Percentiles rank a stretch among this genome's conserved stretches.
phyloP scores from a whole-genome alignment of 30 jellyfish, hydroid and myxozoan genomes.

The Turritopsis rubra region DNA sequence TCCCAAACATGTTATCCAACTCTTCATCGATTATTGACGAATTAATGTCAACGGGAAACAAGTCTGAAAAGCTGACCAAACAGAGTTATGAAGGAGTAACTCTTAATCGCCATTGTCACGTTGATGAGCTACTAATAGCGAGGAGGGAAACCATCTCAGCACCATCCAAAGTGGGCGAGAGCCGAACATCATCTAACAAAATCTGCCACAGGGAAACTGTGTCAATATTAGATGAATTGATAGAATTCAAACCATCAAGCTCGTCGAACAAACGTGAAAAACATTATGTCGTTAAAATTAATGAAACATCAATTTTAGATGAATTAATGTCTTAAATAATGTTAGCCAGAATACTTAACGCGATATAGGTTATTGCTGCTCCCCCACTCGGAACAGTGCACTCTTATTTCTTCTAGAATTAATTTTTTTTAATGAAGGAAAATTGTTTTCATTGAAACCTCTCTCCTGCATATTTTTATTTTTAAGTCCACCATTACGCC shows the following conservation, averaged over 20 bases:
- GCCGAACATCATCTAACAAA: neutral
- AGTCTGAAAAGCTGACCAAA: neutral
- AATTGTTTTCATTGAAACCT: too few relatives aligned
- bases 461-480: too few relatives aligned
- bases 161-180: neutral
- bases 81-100: neutral
- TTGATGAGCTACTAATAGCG: neutral
- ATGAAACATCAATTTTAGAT: neutral
- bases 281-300: neutral
- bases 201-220: neutral
- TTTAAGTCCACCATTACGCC: too few relatives aligned
- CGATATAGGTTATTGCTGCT: too few relatives aligned
- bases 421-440: too few relatives aligned
- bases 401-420: too few relatives aligned
- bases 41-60: neutral
- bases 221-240: neutral
- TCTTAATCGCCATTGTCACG: neutral
- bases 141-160: neutral
- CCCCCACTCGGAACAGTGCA: too few relatives aligned
- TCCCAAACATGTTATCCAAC: neutral
- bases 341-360: too few relatives aligned
- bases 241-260: neutral
- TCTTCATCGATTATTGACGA: neutral
- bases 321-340: too few relatives aligned
- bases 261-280: neutral